These are phyloP conservation scores for Odontocolon sp. DNA, from an alignment of 2,888 invertebrate species.

Conservation along the genomic window DNA sequence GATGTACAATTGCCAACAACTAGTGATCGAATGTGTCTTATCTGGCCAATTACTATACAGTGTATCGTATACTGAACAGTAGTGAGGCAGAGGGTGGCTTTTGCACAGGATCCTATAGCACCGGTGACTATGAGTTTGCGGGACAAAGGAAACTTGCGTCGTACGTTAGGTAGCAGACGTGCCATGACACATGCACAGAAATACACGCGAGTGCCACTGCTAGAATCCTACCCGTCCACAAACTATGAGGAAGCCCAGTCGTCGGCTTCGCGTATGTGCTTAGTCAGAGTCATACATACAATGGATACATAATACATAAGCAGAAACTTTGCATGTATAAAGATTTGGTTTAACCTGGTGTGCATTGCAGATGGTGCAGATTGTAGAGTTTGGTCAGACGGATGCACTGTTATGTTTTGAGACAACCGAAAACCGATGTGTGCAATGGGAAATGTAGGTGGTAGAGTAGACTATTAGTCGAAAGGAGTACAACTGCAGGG, in stretches of 20 bases:
- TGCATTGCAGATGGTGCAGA: too few species aligned
- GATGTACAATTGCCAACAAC: conserved; percentile 2
- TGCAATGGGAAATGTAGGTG: too few species aligned
- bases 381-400: too few species aligned
- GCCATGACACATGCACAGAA: conserved; percentile 67
- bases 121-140: conserved; percentile 66
- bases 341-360: too few species aligned
- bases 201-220: conserved; percentile 41
- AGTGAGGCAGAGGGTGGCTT: conserved; percentile 54
- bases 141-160: conserved; percentile 77
- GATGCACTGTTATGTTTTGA: too few species aligned
- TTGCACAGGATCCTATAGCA: conserved; percentile 56
- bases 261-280: neutral
- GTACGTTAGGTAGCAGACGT: conserved; percentile 75
- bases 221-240: conserved; percentile 20
- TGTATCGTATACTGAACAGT: too few species aligned
- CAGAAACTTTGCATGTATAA: too few species aligned
- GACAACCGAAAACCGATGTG: too few species aligned
- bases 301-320: neutral
- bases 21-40: too few species aligned
- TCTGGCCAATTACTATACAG: too few species aligned
- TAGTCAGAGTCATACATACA: neutral
- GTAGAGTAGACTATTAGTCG: too few species aligned
- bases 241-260: conserved; percentile 28
- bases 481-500: too few species aligned